These are phyloP conservation scores for Strongylocentrotus purpuratus DNA, from an alignment of 35 echinoderm and acorn worm genomes.

Conservation along the genomic window DNA sequence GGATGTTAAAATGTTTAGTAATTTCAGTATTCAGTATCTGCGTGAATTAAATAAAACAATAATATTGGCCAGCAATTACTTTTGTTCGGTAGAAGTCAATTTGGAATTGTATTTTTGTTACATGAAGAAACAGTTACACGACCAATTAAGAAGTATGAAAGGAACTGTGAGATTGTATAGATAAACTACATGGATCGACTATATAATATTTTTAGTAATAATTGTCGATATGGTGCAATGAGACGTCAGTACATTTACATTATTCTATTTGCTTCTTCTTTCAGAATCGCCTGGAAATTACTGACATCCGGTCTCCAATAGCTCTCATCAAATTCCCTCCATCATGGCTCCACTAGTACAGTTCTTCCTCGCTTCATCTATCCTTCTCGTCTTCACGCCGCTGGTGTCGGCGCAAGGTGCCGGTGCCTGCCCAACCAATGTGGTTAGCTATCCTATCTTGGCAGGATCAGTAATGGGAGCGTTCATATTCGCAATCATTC, in stretches of 20 bases:
- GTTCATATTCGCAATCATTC: conserved; percentile 26
- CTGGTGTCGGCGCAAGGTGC: conserved; percentile 14
- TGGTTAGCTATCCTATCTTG: not conserved
- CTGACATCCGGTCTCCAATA: not conserved
- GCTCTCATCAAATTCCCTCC: not conserved
- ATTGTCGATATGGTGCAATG: not conserved
- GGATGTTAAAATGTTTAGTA: no score
- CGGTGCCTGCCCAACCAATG: conserved; percentile 17
- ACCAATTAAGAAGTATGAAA: no score
- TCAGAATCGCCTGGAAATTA: not conserved
- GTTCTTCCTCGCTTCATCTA: conserved; percentile 7
- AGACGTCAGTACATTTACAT: not conserved
- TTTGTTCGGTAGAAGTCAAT: no score
- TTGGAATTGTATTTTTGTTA: no score
- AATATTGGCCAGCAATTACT: no score
- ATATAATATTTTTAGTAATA: not conserved
- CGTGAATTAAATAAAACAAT: no score
- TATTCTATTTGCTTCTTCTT: not conserved
- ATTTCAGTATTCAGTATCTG: no score
- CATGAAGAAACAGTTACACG: no score
- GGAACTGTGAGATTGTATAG: no score
- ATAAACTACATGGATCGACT: no score
- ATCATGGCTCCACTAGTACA: conserved; percentile 20
- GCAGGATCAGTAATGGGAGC: conserved; percentile 34
- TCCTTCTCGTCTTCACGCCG: conserved; percentile 22